Evolutionary conservation across 2,888 invertebrate genomes (phyloP).

Genomic region (Apamea crenata): DNA sequence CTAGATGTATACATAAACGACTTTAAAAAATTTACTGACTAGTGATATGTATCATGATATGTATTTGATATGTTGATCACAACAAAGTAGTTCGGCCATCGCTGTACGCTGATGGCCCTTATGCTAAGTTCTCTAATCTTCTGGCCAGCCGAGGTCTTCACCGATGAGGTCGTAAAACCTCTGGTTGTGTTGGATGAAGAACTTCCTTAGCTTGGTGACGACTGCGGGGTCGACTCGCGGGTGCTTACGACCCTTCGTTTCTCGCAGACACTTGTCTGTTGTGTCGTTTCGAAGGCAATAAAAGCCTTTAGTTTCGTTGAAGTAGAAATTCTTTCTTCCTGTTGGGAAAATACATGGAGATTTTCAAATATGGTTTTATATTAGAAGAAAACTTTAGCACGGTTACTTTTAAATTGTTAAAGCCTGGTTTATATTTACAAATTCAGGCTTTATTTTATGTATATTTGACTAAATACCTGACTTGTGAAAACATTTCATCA

Average conservation of each 20-base stretch:
- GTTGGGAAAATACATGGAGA: constrained; percentile 63
- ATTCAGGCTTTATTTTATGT: too few relatives aligned
- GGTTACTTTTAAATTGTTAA: neutral
- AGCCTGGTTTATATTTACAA: neutral
- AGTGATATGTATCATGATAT: constrained; percentile 85
- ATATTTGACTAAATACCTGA: neutral
- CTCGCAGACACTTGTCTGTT: constrained; percentile 95
- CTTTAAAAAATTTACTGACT: constrained; percentile 85
- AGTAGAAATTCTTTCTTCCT: constrained; percentile 97
- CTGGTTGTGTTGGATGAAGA: constrained; percentile 97
- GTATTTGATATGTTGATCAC: constrained; percentile 82
- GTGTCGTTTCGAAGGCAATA: constrained; percentile 97
- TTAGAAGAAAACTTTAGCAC: neutral
- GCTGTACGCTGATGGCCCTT: constrained; percentile 29
- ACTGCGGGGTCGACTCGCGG: constrained; percentile 95
- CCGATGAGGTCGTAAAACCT: constrained; percentile 98
- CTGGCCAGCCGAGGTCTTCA: constrained; percentile 98
- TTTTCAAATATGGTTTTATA: constrained; percentile 3
- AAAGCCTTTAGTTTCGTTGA: constrained; percentile 99
- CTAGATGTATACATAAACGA: constrained; percentile 88
- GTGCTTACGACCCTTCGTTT: constrained; percentile 95
- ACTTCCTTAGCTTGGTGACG: constrained; percentile 94
- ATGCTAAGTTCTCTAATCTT: constrained; percentile 90
- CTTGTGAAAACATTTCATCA: neutral
- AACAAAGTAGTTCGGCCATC: constrained; percentile 69